Percentiles rank a stretch among this genome's conserved stretches.
These are phyloP conservation scores for Tokudaia muenninki DNA, from an alignment of 2,797 vertebrate genomes.

Conservation along the genomic window DNA sequence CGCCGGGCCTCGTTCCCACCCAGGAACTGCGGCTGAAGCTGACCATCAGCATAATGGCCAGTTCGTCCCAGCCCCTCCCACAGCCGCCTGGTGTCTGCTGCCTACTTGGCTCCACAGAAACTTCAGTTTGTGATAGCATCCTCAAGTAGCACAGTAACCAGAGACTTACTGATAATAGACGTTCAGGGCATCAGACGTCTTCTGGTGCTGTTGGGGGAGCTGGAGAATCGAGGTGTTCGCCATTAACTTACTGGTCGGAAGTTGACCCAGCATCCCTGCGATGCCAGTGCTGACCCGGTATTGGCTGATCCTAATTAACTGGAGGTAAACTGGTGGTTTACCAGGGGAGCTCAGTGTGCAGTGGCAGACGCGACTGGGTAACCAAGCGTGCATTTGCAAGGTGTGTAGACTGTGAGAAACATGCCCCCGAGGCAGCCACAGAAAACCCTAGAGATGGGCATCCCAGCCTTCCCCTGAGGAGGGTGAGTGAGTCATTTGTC, in stretches of 20 bases:
- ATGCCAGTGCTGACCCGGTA: not conserved
- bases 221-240: not conserved
- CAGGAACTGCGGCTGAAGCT: too few species aligned
- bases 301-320: not conserved
- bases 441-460: not conserved
- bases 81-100: accelerated
- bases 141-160: not conserved
- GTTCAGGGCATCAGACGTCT: not conserved
- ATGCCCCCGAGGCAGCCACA: not conserved
- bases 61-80: not conserved
- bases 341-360: not conserved
- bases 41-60: not conserved
- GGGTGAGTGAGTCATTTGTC: not conserved
- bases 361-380: not conserved
- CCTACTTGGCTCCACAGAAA: not conserved
- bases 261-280: not conserved
- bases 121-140: not conserved
- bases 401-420: not conserved
- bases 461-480: not conserved
- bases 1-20: not conserved
- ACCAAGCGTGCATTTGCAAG: not conserved
- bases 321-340: not conserved
- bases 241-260: not conserved
- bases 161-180: not conserved
- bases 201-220: not conserved